These are phyloP conservation scores for Petrophora chlorosata DNA, from an alignment of 2,888 invertebrate genomes.

Conservation along the genomic window DNA sequence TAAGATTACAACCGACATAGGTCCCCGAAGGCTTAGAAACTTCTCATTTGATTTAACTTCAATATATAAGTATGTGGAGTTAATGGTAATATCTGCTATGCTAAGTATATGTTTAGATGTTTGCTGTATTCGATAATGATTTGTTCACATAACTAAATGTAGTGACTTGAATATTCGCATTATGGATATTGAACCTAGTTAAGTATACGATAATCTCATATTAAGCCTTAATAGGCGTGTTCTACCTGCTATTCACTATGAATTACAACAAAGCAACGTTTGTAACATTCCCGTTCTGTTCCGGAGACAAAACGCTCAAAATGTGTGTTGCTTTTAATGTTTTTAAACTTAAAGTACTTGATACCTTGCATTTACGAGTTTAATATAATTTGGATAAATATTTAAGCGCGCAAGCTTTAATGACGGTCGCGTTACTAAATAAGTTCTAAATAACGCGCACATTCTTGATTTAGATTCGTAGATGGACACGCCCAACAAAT, in stretches of 20 bases:
- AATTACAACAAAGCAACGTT: constrained; percentile 6
- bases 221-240: constrained; percentile 24
- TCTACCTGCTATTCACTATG: constrained; percentile 13
- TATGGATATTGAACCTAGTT: constrained; percentile 29
- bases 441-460: background rate
- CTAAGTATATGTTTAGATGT: constrained; percentile 6
- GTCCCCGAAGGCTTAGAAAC: background rate
- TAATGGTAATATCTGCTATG: background rate
- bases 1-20: background rate
- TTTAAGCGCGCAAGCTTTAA: background rate
- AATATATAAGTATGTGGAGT: background rate
- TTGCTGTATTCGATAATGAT: constrained; percentile 18
- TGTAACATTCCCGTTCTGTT: constrained; percentile 25
- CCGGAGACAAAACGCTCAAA: constrained; percentile 16
- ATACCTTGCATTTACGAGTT: too few relatives aligned
- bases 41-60: background rate
- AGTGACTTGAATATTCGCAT: constrained; percentile 35
- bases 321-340: constrained; percentile 2
- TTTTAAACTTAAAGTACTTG: too few relatives aligned
- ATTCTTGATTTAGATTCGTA: background rate
- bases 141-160: constrained; percentile 28
- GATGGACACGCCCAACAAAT: constrained; percentile 6
- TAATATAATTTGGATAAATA: too few relatives aligned
- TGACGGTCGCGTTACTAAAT: background rate
- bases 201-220: constrained; percentile 21